These are phyloP conservation scores for Enteromius trimaculatus DNA, from an alignment of 2,797 vertebrate species.

Conservation along the genomic window DNA sequence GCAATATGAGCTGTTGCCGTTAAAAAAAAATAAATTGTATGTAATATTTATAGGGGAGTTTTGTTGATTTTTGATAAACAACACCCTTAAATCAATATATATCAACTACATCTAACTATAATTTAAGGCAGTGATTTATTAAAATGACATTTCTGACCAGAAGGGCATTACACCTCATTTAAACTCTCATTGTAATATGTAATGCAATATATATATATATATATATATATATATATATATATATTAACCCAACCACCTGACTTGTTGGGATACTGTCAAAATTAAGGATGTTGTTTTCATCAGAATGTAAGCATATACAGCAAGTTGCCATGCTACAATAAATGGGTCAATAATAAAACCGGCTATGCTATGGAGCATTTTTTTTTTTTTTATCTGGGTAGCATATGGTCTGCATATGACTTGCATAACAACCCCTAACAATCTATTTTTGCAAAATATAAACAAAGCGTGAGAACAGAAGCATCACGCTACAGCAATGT, in stretches of 20 bases:
- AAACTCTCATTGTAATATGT: not conserved
- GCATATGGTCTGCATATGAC: not conserved
- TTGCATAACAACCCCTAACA: not conserved
- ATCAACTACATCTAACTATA: not conserved
- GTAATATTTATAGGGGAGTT: not conserved
- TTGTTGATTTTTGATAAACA: not conserved
- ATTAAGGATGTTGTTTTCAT: not conserved
- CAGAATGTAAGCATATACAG: not conserved
- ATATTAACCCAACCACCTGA: not conserved
- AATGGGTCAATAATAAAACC: not conserved
- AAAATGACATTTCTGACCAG: conserved; percentile 6
- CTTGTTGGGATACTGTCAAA: not conserved
- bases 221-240: too few species aligned
- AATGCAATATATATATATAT: not conserved
- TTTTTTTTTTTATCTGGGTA: not conserved
- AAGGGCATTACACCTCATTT: not conserved
- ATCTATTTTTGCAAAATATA: conserved; percentile 39
- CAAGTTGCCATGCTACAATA: not conserved
- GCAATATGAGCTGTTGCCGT: not conserved
- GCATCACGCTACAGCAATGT: conserved; percentile 4
- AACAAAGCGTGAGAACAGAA: conserved; percentile 38
- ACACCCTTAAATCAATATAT: not conserved
- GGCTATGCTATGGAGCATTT: not conserved
- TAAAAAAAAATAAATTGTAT: not conserved
- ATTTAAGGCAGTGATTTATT: not conserved